Evolutionary conservation across 2,888 invertebrate genomes (phyloP).

Genomic region (Scaptomyza tumidula): DNA sequence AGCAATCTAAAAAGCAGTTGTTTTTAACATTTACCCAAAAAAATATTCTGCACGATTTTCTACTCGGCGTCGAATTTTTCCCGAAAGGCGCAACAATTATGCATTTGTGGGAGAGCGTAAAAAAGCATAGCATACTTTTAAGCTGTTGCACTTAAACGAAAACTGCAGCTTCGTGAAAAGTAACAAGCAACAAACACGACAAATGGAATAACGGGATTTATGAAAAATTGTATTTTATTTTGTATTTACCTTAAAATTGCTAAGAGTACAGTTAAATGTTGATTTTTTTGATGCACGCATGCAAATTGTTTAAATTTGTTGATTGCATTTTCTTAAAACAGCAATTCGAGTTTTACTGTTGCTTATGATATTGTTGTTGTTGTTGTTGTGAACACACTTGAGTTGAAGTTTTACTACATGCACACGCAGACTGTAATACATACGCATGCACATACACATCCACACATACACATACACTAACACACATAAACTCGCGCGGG

Average conservation of each 20-base stretch:
- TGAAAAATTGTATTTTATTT: neutral
- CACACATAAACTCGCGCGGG: slow-evolving; percentile 52
- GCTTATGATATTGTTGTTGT: slow-evolving; percentile 14
- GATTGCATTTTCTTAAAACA: slow-evolving; percentile 24
- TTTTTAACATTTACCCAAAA: neutral
- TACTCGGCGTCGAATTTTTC: neutral
- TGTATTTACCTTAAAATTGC: slow-evolving; percentile 50
- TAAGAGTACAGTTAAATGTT: slow-evolving; percentile 39
- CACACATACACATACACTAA: slow-evolving; percentile 38
- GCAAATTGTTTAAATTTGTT: slow-evolving; percentile 49
- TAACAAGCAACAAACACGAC: slow-evolving; percentile 10
- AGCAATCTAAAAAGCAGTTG: no score
- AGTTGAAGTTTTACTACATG: slow-evolving; percentile 52
- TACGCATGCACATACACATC: slow-evolving; percentile 42
- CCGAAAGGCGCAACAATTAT: slow-evolving; percentile 45
- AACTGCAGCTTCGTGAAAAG: slow-evolving; percentile 11
- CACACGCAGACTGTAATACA: slow-evolving; percentile 33
- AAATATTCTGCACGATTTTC: neutral
- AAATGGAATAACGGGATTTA: slow-evolving; percentile 6
- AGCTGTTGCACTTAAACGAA: slow-evolving; percentile 65
- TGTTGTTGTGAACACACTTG: slow-evolving; percentile 58
- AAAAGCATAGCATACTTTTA: slow-evolving; percentile 66
- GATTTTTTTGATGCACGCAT: slow-evolving; percentile 16
- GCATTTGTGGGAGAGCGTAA: slow-evolving; percentile 2
- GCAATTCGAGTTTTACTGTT: slow-evolving; percentile 35